These are phyloP conservation scores for Cricetomys ansorgei DNA, from an alignment of 2,113 vertebrate genomes.

Conservation along the genomic window DNA sequence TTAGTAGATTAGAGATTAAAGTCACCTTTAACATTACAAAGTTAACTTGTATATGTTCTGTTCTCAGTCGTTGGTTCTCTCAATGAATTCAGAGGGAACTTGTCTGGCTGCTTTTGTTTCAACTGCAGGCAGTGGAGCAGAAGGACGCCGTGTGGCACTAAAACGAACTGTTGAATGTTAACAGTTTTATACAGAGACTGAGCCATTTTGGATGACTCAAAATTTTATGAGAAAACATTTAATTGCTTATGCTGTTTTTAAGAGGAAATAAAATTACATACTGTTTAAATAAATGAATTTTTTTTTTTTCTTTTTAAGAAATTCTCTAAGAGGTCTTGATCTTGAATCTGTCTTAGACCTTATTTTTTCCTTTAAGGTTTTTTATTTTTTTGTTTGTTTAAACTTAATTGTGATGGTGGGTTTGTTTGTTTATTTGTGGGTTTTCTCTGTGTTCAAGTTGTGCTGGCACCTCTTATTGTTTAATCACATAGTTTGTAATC, in stretches of 20 bases:
- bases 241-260: slow-evolving; percentile 83
- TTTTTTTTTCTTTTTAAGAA: slow-evolving; percentile 74
- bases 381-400: slow-evolving; percentile 69
- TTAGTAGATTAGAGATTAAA: slow-evolving; percentile 84
- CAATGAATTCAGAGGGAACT: slow-evolving; percentile 79
- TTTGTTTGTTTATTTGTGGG: slow-evolving; percentile 61
- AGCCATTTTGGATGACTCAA: slow-evolving; percentile 87
- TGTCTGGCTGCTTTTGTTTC: slow-evolving; percentile 89
- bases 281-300: slow-evolving; percentile 82
- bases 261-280: slow-evolving; percentile 82
- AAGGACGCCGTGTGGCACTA: slow-evolving; percentile 85
- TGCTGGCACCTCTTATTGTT: slow-evolving; percentile 91
- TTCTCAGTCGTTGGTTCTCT: slow-evolving; percentile 78
- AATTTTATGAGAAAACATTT: slow-evolving; percentile 87
- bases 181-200: slow-evolving; percentile 83
- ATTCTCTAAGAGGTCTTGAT: slow-evolving; percentile 85
- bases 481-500: slow-evolving; percentile 92
- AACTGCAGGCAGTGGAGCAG: slow-evolving; percentile 90
- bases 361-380: slow-evolving; percentile 79
- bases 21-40: slow-evolving; percentile 84
- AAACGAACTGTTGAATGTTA: slow-evolving; percentile 83
- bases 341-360: slow-evolving; percentile 91
- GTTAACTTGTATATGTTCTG: slow-evolving; percentile 78
- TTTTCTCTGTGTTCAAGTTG: slow-evolving; percentile 86
- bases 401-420: slow-evolving; percentile 71